Evolutionary conservation across 2,113 vertebrate genomes (phyloP), one percentile per base, ranked within the genome.

Genomic region (Argyrosomus japonicus): DNA sequence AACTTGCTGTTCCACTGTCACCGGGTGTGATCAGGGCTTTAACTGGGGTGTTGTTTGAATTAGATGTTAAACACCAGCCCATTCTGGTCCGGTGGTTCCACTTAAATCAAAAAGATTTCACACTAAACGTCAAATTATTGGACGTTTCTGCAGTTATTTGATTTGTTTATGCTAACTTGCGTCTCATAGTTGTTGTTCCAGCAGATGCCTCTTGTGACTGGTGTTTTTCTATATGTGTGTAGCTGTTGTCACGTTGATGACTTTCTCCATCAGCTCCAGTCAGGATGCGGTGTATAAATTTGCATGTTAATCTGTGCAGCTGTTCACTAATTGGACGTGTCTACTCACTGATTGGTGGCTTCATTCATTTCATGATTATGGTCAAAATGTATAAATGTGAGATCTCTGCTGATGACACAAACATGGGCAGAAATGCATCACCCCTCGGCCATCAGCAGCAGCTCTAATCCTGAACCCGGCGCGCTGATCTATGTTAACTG

Each of bases 241-340:
- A 51, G 25, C 23, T 40, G 27, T 11, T 64, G 17, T 25, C 73
- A 50, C 12, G 6, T 0, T 50, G 25, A 68, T 60, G 32, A 54
- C 50, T 48, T 60, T 15, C 25, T 60, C 19, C 60, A 75, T 81
- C 48, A 75, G 58, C 40, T 73, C 56, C 60, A 45, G 71, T 69
- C 81, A 71, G 27, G 19, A 71, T n/a, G 45, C 12, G 4, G n/a
- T n/a, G 77, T 75, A 87, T 83, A 87, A 6, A 90, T 92, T 85
- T 83, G 57, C 88, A 89, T 85, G 45, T 40, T 71, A 87, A 91
- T 69, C 23, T 7, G n/a, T 13, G 75, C 84, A 88, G 90, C 83
- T 86, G 87, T 48, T 78, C 43, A 8, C 61, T 79, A 79, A 92
- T 72, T 89, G n/a, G 48, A 77, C 14, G 68, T 68, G 3, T 78